A percentile compares a stretch with the other conserved stretches of the same genome.
These are phyloP conservation scores for Aurelia coerulea DNA, from an alignment of 30 jellyfish, hydroid and myxozoan genomes.

Conservation along the genomic window DNA sequence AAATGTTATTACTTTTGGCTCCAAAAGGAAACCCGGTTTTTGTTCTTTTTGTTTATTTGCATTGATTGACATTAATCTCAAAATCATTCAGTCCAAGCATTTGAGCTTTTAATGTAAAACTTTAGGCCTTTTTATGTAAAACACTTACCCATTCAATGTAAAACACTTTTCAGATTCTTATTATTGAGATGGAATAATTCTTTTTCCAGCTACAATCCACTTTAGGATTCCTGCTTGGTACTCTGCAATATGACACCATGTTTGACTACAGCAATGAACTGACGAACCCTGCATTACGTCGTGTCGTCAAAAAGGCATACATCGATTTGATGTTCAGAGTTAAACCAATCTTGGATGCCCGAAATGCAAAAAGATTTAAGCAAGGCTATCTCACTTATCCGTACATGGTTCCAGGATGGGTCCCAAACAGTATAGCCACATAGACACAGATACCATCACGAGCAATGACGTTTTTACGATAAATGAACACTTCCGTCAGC, in stretches of 20 bases:
- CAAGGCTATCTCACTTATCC: conserved; percentile 63
- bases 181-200: too few species aligned
- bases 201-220: conserved; percentile 52
- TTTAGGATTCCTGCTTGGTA: conserved; percentile 38
- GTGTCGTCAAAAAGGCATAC: conserved; percentile 39
- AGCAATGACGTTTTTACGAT: too few species aligned
- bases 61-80: too few species aligned
- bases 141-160: too few species aligned
- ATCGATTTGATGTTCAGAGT: conserved; percentile 39
- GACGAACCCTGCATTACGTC: conserved; percentile 29
- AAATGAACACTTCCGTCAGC: too few species aligned
- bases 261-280: conserved; percentile 65
- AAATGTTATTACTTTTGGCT: too few species aligned
- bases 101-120: too few species aligned
- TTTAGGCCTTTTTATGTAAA: too few species aligned
- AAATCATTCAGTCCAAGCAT: too few species aligned
- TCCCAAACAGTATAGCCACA: conserved; percentile 78
- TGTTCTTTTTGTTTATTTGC: too few species aligned
- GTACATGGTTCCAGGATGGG: conserved; percentile 73
- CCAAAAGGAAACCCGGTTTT: too few species aligned
- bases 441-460: background rate
- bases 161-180: too few species aligned
- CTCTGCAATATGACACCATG: conserved; percentile 66
- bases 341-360: conserved; percentile 41
- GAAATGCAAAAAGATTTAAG: conserved; percentile 36